Base-by-base conservation (phyloP, 2,888 invertebrate genomes). In the Psylliodes chrysocephalus region DNA sequence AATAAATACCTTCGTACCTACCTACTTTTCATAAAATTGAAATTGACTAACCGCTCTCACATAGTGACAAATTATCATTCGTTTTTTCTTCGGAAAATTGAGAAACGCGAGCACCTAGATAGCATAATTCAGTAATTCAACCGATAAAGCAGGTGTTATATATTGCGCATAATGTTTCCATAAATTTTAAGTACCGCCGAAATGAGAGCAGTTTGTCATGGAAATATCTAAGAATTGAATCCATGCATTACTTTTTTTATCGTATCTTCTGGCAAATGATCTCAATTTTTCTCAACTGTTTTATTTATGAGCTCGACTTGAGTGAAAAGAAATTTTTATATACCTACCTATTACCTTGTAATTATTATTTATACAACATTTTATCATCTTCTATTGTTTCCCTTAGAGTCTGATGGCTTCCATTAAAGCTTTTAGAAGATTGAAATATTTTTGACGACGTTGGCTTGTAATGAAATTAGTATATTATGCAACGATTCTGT, bases 121-220 rank as follows among this genome's bases (percentile, higher is more conserved):
- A 60, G 72, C 65, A 72, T 74, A 74, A 74, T 73, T 73, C 68
- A 66, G 74, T 72, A 72, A 72, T 71, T 71, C 69, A 53, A 63
- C 68, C 68, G 68, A 64, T 69, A 69, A 70, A 71, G 68, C 74
- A 74, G 74, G 72, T 73, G 74, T 66, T 66, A 66, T 66, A 66
- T 72, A 72, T 67, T 68, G 68, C 67, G 71, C 66, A 72, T 67
- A 67, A 67, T 67, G 69, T 61, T 62, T 61, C 60, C 69, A 74
- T 74, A 73, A 74, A 74, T 74, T 72, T 65, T 55, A 68, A 71
- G 68, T 72, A 68, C 66, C 66, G 42, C 55, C 46, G 64, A 69
- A 70, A 69, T 68, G 68, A 66, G 66, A 62, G 62, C 64, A 56
- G 64, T 73, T 68, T 67, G 71, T 73, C 71, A 66, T 66, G 61